Percentiles rank a stretch among this genome's conserved stretches.
phyloP scores from a whole-genome alignment of 2,888 invertebrate genomes.

The Chrysina gloriosa region DNA sequence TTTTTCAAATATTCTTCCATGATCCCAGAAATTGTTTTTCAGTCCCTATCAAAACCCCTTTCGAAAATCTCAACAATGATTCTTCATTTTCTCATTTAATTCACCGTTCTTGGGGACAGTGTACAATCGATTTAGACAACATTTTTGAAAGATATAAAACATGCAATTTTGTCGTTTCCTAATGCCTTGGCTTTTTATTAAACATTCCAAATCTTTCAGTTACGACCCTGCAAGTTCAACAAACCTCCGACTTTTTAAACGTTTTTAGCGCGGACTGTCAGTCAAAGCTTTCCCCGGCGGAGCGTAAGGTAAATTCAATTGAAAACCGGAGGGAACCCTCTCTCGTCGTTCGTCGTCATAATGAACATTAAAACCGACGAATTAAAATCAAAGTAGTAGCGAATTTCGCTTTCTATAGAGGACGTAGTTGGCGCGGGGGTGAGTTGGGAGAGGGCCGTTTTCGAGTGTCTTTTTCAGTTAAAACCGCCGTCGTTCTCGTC shows the following conservation, averaged over 20 bases:
- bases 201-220: background rate
- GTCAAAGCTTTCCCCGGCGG: constrained; percentile 22
- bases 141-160: too few relatives aligned
- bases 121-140: too few relatives aligned
- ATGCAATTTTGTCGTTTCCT: too few relatives aligned
- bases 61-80: too few relatives aligned
- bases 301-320: constrained; percentile 32
- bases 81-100: too few relatives aligned
- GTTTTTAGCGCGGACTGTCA: constrained; percentile 31
- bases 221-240: constrained; percentile 4
- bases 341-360: constrained; percentile 23
- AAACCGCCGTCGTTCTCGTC: constrained; percentile 19
- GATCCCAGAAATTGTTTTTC: too few relatives aligned
- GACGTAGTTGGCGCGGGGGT: background rate
- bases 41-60: too few relatives aligned
- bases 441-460: background rate
- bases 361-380: constrained; percentile 31
- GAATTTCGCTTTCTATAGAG: constrained; percentile 6
- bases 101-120: too few relatives aligned
- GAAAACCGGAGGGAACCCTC: constrained; percentile 26
- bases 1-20: too few relatives aligned
- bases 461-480: constrained; percentile 37
- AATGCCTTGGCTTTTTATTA: too few relatives aligned
- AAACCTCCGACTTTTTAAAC: constrained; percentile 23
- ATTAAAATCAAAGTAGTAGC: constrained; percentile 40